Evolutionary conservation across 2,113 vertebrate species (phyloP), one percentile per base, ranked within the genome.

Genomic region (Axis porcinus): DNA sequence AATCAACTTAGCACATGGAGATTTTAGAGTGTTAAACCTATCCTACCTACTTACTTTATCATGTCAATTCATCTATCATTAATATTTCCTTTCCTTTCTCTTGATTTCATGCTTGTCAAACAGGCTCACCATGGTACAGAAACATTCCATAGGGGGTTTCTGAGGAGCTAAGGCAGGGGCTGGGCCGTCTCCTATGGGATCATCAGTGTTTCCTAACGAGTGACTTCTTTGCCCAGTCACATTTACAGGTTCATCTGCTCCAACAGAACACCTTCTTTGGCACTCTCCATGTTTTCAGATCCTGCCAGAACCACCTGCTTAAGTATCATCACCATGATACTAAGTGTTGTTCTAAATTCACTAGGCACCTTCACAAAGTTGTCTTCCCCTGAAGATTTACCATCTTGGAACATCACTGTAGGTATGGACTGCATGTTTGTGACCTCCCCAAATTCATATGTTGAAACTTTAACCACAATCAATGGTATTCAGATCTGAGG

Each of bases 41-140:
- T 99, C 99, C 97, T 99, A 99, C 97, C 99, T 99, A 98, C 99
- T 99, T 76, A 99, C 99, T 97, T 99, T 2, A 99, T 98, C 93
- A 99, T 98, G 97, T 99, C 99, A 52, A 99, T 99, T 99, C 99
- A 98, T 99, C 99, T 99, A 99, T 99, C 92, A 99, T 99, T 98
- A 99, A 99, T 98, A 99, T 79, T 64, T 91, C 23, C 57, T 99
- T 98, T 99, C 99, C 78, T 99, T 99, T 93, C 99, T 99, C 97
- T 99, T 99, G 98, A 99, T 98, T 99, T 99, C 89, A 99, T 99
- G 98, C 99, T 92, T 99, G 99, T 12, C 99, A 99, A 76, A 99
- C 98, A 36, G 99, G 99, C 92, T 99, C 99, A 88, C 99, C 62
- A 99, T 99, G 13, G 98, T 99, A 96, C 99, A 99, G 99, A 98